Conservation (phyloP, 1,140 invertebrate genomes). For the Caerostris extrusa region DNA sequence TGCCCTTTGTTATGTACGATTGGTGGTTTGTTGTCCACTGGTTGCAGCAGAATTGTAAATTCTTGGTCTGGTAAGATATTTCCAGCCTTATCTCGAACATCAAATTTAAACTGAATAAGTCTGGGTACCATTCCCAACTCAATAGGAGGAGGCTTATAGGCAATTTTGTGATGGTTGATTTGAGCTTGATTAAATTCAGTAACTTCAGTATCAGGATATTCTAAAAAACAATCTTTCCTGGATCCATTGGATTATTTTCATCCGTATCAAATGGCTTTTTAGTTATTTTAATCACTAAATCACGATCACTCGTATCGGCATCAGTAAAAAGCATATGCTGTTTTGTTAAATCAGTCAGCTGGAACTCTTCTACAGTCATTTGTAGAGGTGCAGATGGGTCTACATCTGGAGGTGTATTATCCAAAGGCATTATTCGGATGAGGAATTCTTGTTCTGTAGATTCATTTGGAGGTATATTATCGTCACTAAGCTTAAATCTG, state of each 20-base stretch:
- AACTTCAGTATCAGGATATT: constrained; percentile 79
- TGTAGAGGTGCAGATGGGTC: constrained; percentile 80
- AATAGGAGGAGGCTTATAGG: constrained; percentile 81
- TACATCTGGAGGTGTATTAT: constrained; percentile 81
- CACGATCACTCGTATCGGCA: constrained; percentile 80
- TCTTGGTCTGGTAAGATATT: constrained; percentile 81
- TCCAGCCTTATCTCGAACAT: constrained; percentile 81
- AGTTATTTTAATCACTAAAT: constrained; percentile 80
- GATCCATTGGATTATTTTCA: constrained; percentile 79
- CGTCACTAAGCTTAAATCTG: constrained; percentile 80
- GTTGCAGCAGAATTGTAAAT: constrained; percentile 81
- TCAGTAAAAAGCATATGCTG: constrained; percentile 81
- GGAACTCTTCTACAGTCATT: constrained; percentile 81
- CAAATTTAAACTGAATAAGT: constrained; percentile 81
- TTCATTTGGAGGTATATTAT: constrained; percentile 81
- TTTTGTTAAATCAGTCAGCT: constrained; percentile 80
- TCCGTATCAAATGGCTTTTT: constrained; percentile 81
- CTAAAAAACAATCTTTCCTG: constrained; percentile 81
- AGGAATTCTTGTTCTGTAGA: constrained; percentile 80
- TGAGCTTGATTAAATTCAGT: constrained; percentile 81
- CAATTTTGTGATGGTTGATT: constrained; percentile 82
- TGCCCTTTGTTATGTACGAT: constrained; percentile 80
- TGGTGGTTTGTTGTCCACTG: constrained; percentile 82
- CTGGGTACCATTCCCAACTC: constrained; percentile 81
- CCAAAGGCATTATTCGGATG: constrained; percentile 81